A percentile compares a stretch with the other conserved stretches of the same genome.
phyloP scores from a whole-genome alignment of 92 coral and sea anemone species.

The Epizoanthus stellaris region DNA sequence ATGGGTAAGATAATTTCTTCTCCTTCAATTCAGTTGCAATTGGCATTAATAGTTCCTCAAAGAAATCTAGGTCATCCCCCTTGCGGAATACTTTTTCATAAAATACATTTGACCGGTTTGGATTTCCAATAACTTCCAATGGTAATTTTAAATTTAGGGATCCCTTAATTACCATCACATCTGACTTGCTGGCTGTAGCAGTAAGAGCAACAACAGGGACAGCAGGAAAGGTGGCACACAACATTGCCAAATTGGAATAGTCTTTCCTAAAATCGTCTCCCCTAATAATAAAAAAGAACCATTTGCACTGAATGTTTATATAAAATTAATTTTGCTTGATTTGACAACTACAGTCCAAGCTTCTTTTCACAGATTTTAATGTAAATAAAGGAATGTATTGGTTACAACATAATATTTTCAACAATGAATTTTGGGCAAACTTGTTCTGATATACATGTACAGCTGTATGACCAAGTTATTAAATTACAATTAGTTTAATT shows the following conservation, averaged over 20 bases:
- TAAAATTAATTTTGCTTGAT: conserved; percentile 19
- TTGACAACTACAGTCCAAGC: conserved; percentile 21
- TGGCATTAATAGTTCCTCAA: conserved; percentile 48
- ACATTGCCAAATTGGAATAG: conserved; percentile 59
- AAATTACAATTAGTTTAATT: background rate
- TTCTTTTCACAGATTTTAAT: conserved; percentile 3
- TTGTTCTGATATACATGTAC: conserved; percentile 21
- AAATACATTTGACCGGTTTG: conserved; percentile 46
- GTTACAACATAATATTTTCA: conserved; percentile 28
- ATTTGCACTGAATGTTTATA: conserved; percentile 38
- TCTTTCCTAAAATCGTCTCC: conserved; percentile 69
- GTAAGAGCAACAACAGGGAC: conserved; percentile 73
- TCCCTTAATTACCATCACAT: conserved; percentile 24
- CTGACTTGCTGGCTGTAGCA: conserved; percentile 63
- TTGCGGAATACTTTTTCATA: conserved; percentile 52
- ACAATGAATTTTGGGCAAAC: conserved; percentile 14
- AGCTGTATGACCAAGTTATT: background rate
- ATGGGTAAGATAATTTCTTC: conserved; percentile 47
- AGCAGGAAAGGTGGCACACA: conserved; percentile 68
- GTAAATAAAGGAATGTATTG: conserved; percentile 2
- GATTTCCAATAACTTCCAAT: conserved; percentile 46
- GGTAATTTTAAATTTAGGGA: conserved; percentile 36
- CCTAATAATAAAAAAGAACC: conserved; percentile 40
- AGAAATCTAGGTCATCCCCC: conserved; percentile 60
- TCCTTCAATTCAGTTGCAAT: conserved; percentile 51